Percentiles rank a stretch among this genome's conserved stretches.
These are phyloP conservation scores for Sinosuthora webbiana DNA, from an alignment of 2,113 vertebrate genomes.

Conservation along the genomic window DNA sequence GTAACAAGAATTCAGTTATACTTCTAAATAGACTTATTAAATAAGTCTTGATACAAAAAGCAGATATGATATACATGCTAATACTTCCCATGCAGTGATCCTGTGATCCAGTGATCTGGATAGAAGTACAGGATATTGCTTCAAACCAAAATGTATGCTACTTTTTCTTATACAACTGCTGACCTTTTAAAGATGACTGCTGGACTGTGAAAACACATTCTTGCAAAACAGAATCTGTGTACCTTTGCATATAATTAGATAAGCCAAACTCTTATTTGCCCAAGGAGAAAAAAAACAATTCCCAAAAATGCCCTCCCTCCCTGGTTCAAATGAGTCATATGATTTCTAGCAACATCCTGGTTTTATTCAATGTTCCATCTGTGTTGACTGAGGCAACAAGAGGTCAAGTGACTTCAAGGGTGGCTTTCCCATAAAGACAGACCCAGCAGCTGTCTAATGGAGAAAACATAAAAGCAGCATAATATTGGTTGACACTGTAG, in stretches of 20 bases:
- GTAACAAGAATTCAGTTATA: background rate
- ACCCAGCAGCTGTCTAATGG: conserved; percentile 26
- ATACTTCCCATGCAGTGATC: background rate
- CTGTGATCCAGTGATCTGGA: background rate
- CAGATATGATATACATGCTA: background rate
- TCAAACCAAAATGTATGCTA: background rate
- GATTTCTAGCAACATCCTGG: conserved; percentile 49
- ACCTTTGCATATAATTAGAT: background rate
- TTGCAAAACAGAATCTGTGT: background rate
- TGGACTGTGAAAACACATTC: background rate
- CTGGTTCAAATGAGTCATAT: background rate
- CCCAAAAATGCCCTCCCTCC: background rate
- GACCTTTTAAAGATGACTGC: background rate
- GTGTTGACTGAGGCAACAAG: conserved; percentile 47
- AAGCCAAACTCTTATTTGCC: background rate
- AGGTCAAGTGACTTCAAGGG: conserved; percentile 64
- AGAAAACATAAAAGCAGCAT: conserved; percentile 35
- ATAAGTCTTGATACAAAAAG: background rate
- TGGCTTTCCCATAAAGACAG: conserved; percentile 56
- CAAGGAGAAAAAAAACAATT: background rate
- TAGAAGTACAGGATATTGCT: background rate
- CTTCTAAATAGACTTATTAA: background rate
- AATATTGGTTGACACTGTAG: conserved; percentile 34
- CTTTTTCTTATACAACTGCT: background rate
- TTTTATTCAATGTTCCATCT: conserved; percentile 49